A percentile compares a stretch with the other conserved stretches of the same genome.
Evolutionary conservation across 30 jellyfish, hydroid and myxozoan genomes (phyloP).

Genomic region (Hydra vulgaris): DNA sequence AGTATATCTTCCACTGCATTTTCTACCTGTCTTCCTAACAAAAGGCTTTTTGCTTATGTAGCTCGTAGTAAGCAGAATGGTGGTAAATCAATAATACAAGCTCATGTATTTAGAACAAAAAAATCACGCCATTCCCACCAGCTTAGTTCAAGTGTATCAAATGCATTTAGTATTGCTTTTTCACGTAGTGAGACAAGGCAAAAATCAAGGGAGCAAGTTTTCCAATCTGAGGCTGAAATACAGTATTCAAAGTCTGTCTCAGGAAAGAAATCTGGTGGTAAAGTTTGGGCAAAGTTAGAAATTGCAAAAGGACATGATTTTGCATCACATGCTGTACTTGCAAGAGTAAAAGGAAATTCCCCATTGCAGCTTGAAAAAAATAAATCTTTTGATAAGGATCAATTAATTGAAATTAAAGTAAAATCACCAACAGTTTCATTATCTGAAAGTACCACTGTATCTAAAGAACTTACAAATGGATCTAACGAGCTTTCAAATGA

Average conservation of each 20-base stretch:
- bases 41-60: constrained; percentile 72
- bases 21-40: constrained; percentile 72
- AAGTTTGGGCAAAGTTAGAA: constrained; percentile 66
- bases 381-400: not conserved
- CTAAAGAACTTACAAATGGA: too few species aligned
- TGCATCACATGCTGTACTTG: constrained; percentile 80
- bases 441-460: not conserved
- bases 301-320: constrained; percentile 78
- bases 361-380: not conserved
- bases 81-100: constrained; percentile 49
- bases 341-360: constrained; percentile 11
- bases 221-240: constrained; percentile 36
- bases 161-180: constrained; percentile 61
- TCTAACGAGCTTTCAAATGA: not conserved
- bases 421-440: not conserved
- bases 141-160: constrained; percentile 46
- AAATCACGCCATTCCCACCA: constrained; percentile 70
- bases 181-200: constrained; percentile 49
- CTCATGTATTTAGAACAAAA: constrained; percentile 77
- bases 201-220: constrained; percentile 15
- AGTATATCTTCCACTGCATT: constrained; percentile 61
- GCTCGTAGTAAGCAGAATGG: constrained; percentile 44
- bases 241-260: not conserved
- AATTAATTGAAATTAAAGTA: not conserved
- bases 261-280: not conserved